These are phyloP conservation scores for Drosophila suboccidentalis DNA, from an alignment of 2,888 invertebrate species.

Conservation along the genomic window DNA sequence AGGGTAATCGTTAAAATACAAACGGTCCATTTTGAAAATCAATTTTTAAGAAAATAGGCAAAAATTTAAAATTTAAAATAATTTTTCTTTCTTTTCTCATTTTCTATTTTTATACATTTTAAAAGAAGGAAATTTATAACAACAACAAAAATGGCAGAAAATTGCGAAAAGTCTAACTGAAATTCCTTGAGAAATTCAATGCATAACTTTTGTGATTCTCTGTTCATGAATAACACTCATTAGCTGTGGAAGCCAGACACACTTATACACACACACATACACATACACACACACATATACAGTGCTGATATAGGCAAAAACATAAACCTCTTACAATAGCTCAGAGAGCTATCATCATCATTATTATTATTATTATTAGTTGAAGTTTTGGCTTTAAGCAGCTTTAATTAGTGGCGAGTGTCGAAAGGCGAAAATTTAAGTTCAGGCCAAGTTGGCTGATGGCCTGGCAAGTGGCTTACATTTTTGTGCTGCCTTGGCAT, in stretches of 20 bases:
- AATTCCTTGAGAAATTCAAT: constrained; percentile 12
- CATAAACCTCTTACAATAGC: constrained; percentile 33
- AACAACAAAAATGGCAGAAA: neutral
- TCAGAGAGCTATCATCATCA: constrained; percentile 32
- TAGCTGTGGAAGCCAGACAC: constrained; percentile 32
- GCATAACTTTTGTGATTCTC: constrained; percentile 50
- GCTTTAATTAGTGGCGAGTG: constrained; percentile 67
- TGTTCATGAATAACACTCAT: constrained; percentile 64
- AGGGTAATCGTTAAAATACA: too few species aligned
- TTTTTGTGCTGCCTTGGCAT: constrained; percentile 75
- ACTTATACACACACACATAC: constrained; percentile 4
- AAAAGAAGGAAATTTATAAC: too few species aligned
- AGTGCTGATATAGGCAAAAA: constrained; percentile 47
- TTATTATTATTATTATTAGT: constrained; percentile 27
- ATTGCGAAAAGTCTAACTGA: neutral
- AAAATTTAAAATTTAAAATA: too few species aligned
- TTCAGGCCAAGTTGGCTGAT: constrained; percentile 36
- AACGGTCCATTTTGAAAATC: too few species aligned
- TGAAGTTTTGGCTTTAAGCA: constrained; percentile 55
- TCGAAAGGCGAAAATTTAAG: constrained; percentile 47
- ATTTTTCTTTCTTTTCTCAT: too few species aligned
- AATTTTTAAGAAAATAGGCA: too few species aligned
- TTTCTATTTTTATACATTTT: too few species aligned
- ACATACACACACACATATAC: constrained; percentile 4
- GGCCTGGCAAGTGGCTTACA: constrained; percentile 57